Evolutionary conservation across 2,113 vertebrate species (phyloP), one percentile per base, ranked within the genome.

Genomic region (Glaucidium brasilianum): DNA sequence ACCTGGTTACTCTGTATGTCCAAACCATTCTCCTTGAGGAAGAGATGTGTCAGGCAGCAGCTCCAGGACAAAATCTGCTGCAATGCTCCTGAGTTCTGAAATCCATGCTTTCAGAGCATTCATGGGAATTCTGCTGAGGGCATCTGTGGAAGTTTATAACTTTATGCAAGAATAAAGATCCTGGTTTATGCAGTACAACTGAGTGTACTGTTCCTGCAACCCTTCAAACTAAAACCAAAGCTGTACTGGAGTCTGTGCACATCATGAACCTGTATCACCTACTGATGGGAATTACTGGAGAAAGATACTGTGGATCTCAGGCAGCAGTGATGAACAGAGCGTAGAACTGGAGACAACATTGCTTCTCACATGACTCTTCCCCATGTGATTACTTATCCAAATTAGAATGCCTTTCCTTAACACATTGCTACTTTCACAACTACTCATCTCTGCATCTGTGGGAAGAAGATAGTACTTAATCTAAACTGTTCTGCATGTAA

Each of bases 351-450:
- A 93, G 83, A 88, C 52, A 80, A 80, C 72, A 68, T 0, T 86
- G 85, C 35, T 92, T 76, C 83, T 90, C 26, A 16, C 34, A 53
- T 81, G 90, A 88, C 69, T 91, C 77, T 85, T 87, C 47, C 41
- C 81, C 34, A 4, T 86, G 91, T 94, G 92, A 91, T 90, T 78
- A 60, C 76, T 95, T 92, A 89, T 15, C 88, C 91, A 95, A 88
- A 94, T 96, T 67, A 88, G 85, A 83, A 95, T 85, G 83, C 53
- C 15, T 92, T 75, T 78, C 91, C 92, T 84, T 72, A 95, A 89
- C 92, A 89, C 72, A 25, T 53, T 83, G 84, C 87, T 78, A 39
- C 78, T 90, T 93, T 32, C 78, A 92, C 76, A 93, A 91, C 86
- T 89, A 91, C 1, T 52, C 85, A 93, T 92, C 87, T 90, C 56